These are phyloP conservation scores for Pseudopodoces humilis DNA, from an alignment of 2,113 vertebrate genomes.

Conservation along the genomic window DNA sequence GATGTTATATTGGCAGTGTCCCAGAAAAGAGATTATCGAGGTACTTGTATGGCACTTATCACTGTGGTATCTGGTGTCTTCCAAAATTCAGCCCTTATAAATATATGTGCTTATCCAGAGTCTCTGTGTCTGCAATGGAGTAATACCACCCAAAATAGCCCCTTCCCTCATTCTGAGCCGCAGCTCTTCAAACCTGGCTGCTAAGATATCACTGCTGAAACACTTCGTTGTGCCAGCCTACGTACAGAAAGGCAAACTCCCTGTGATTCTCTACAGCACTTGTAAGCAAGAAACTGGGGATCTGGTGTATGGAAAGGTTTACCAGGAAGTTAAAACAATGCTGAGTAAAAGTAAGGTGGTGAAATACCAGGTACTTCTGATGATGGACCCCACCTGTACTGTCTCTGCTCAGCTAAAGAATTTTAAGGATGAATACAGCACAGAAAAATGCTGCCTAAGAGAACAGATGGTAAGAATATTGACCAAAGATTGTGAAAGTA, in stretches of 20 bases:
- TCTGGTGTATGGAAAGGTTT: not conserved
- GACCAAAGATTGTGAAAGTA: not conserved
- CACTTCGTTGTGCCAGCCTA: not conserved
- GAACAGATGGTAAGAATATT: not conserved
- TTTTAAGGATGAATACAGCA: not conserved
- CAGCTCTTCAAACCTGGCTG: not conserved
- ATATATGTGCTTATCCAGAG: not conserved
- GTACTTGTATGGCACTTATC: slow-evolving; percentile 5
- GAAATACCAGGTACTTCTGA: not conserved
- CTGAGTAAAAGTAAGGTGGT: not conserved
- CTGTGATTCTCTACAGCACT: not conserved
- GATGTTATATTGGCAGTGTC: not conserved
- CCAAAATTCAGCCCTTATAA: slow-evolving; percentile 20
- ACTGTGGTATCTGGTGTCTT: slow-evolving; percentile 2
- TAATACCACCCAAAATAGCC: slow-evolving; percentile 34
- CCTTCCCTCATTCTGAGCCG: not conserved
- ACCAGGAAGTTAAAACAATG: not conserved
- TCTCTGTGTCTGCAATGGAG: not conserved
- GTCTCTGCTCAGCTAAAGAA: not conserved
- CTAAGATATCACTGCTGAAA: not conserved
- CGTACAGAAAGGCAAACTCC: not conserved
- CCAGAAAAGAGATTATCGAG: slow-evolving; percentile 1
- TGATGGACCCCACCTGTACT: not conserved
- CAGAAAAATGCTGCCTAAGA: not conserved
- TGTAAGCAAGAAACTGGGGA: not conserved